A percentile compares a stretch with the other conserved stretches of the same genome.
Evolutionary conservation across 2,888 invertebrate genomes (phyloP).

Genomic region (Celastrina argiolus): DNA sequence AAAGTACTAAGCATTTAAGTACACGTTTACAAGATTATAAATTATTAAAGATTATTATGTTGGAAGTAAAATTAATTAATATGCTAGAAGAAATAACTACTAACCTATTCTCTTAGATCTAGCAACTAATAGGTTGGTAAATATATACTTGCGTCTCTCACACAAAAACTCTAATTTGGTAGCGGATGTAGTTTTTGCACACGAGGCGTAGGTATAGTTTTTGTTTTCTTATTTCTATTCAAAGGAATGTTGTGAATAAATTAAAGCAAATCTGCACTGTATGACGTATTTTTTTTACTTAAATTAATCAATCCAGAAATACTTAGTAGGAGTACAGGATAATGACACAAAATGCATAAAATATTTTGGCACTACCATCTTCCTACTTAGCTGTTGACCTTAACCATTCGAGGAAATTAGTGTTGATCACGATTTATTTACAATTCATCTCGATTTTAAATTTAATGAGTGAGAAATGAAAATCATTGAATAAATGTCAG

Average conservation of each 20-base stretch:
- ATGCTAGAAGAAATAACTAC: background rate
- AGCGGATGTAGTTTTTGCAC: conserved; percentile 7
- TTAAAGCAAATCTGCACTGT: background rate
- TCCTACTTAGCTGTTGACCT: background rate
- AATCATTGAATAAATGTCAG: background rate
- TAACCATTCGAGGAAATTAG: background rate
- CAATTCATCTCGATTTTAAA: background rate
- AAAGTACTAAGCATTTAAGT: background rate
- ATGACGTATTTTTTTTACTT: background rate
- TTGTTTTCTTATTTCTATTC: background rate
- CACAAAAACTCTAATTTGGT: background rate
- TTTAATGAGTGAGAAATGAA: background rate
- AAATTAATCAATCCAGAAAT: background rate
- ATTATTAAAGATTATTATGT: conserved; percentile 1
- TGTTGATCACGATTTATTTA: background rate
- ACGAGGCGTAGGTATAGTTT: background rate
- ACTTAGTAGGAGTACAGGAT: background rate
- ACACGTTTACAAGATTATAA: background rate
- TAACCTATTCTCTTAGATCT: background rate
- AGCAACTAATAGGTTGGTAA: background rate
- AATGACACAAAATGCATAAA: background rate
- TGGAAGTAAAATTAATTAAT: background rate
- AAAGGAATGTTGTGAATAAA: background rate
- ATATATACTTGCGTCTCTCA: background rate
- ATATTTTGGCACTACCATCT: background rate